phyloP scores from a whole-genome alignment of 2,888 invertebrate genomes.

The Caenorhabditis doughertyi region DNA sequence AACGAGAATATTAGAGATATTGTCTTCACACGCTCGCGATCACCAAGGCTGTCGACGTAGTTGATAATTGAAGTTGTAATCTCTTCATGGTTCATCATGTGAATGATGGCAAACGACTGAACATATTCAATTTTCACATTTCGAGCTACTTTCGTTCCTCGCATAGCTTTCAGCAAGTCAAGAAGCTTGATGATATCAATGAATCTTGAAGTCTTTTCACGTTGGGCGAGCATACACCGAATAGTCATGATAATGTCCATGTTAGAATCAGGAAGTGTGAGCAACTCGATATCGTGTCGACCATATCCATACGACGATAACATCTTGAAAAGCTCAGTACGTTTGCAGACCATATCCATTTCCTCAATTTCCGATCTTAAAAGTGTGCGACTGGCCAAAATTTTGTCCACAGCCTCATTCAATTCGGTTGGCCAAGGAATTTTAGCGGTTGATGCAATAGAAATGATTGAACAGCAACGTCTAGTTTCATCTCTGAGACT shows the following conservation, averaged over 20 bases:
- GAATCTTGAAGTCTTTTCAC: conserved; percentile 47
- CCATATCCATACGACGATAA: conserved; percentile 57
- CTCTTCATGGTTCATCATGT: conserved; percentile 57
- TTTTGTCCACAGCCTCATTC: conserved; percentile 66
- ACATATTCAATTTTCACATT: conserved; percentile 37
- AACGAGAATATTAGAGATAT: conserved; percentile 49
- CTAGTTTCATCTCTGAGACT: conserved; percentile 68
- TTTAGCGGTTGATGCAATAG: conserved; percentile 70
- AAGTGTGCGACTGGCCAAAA: conserved; percentile 40
- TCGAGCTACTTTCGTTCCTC: not conserved
- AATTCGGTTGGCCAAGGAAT: conserved; percentile 73
- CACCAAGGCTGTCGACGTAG: conserved; percentile 44
- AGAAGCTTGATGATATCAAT: conserved; percentile 57
- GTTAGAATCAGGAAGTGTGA: conserved; percentile 18
- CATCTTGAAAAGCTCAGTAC: conserved; percentile 70
- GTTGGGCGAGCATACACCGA: conserved; percentile 54
- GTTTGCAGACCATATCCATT: conserved; percentile 67
- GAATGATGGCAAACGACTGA: conserved; percentile 42
- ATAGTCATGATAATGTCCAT: conserved; percentile 48
- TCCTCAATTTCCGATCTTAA: conserved; percentile 50
- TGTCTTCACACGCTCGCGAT: conserved; percentile 39
- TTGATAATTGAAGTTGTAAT: conserved; percentile 53
- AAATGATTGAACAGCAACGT: conserved; percentile 70
- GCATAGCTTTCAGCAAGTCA: conserved; percentile 42
- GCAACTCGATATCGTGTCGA: conserved; percentile 40